Evolutionary conservation across 2,888 invertebrate species (phyloP).

Genomic region (Ptilodon capucinus): DNA sequence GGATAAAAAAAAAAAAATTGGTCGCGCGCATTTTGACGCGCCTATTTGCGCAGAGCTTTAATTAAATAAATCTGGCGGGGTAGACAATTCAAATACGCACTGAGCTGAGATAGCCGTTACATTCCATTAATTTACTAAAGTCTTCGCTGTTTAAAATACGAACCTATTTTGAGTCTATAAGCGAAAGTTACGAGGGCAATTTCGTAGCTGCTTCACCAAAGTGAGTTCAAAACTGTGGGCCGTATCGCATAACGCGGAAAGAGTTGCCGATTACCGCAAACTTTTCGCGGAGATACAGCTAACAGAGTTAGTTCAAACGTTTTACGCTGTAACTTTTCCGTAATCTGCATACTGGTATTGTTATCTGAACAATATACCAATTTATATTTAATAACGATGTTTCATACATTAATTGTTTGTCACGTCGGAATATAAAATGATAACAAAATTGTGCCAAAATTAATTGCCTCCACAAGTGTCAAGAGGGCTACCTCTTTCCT

Average conservation of each 20-base stretch:
- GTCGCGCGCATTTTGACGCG: too few species aligned
- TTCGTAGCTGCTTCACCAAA: conserved; percentile 31
- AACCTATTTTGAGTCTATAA: conserved; percentile 21
- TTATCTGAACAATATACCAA: neutral
- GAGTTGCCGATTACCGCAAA: conserved; percentile 33
- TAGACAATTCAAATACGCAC: conserved; percentile 42
- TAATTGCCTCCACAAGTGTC: too few species aligned
- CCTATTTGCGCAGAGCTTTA: conserved; percentile 42
- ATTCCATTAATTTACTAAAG: conserved; percentile 37
- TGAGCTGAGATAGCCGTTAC: conserved; percentile 39
- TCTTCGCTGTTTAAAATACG: conserved; percentile 21
- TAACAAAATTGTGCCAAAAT: too few species aligned
- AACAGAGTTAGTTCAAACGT: conserved; percentile 29
- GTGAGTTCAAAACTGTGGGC: conserved; percentile 31
- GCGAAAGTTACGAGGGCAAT: conserved; percentile 28
- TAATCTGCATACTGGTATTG: conserved; percentile 21
- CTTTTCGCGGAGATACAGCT: conserved; percentile 28
- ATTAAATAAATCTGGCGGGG: conserved; percentile 48
- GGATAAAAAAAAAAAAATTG: too few species aligned
- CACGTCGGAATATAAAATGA: too few species aligned
- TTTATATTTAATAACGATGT: too few species aligned
- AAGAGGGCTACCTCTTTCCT: too few species aligned
- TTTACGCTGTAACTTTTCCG: conserved; percentile 28
- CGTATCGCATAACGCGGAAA: conserved; percentile 32
- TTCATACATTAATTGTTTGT: too few species aligned